A percentile compares a stretch with the other conserved stretches of the same genome.
phyloP scores from a whole-genome alignment of 2,797 vertebrate genomes.

The Lophura swinhoii region DNA sequence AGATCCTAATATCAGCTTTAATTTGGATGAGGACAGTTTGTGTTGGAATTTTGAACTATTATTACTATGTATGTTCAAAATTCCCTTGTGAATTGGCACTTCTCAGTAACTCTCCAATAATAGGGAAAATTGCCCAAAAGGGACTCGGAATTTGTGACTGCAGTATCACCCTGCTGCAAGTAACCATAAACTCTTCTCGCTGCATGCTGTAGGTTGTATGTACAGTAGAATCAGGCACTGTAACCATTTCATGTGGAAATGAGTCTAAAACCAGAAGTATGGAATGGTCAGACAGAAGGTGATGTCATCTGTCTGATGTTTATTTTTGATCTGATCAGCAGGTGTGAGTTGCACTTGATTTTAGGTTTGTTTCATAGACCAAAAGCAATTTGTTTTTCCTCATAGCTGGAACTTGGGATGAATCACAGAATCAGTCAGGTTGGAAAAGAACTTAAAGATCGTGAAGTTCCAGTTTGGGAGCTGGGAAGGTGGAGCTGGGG shows the following conservation, averaged over 20 bases:
- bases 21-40: not conserved
- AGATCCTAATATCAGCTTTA: not conserved
- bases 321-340: not conserved
- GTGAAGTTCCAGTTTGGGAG: not conserved
- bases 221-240: not conserved
- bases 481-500: not conserved
- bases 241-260: not conserved
- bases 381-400: not conserved
- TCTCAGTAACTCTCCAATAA: not conserved
- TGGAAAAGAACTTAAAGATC: no score
- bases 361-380: not conserved
- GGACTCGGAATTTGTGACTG: not conserved
- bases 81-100: not conserved
- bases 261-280: not conserved
- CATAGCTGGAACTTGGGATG: not conserved
- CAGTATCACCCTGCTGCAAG: not conserved
- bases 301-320: constrained; percentile 2
- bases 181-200: not conserved
- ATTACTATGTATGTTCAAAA: not conserved
- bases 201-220: not conserved
- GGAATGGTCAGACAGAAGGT: not conserved
- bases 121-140: not conserved
- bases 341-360: not conserved
- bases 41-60: not conserved
- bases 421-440: not conserved